A percentile compares a stretch with the other conserved stretches of the same genome.
Evolutionary conservation across 2,797 vertebrate species (phyloP).

Genomic region (Lagorchestes hirsutus): DNA sequence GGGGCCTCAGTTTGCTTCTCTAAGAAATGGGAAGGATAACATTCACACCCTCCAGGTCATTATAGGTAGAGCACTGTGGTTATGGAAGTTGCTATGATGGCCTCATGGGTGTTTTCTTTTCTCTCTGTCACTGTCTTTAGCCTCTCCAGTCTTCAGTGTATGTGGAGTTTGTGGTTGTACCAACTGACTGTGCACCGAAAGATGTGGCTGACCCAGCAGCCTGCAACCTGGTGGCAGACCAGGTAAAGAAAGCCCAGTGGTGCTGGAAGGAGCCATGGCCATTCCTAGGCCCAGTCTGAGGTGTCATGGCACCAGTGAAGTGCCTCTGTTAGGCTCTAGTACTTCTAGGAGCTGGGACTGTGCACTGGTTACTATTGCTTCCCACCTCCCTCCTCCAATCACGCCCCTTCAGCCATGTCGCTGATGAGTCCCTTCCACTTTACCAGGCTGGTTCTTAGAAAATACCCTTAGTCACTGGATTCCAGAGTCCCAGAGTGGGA

Average conservation of each 20-base stretch:
- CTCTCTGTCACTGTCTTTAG: conserved; percentile 65
- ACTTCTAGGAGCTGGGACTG: background rate
- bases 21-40: background rate
- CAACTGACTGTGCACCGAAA: conserved; percentile 82
- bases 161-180: conserved; percentile 84
- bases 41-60: background rate
- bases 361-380: background rate
- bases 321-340: background rate
- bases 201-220: conserved; percentile 63
- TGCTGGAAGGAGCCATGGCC: background rate
- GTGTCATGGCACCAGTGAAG: too few species aligned
- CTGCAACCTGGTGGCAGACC: conserved; percentile 61
- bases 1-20: background rate
- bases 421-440: background rate
- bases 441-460: background rate
- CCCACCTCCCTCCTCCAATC: background rate
- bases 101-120: conserved; percentile 33
- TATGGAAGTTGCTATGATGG: background rate
- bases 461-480: background rate
- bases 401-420: background rate
- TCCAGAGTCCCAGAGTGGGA: background rate
- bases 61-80: background rate
- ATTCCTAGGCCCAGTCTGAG: background rate
- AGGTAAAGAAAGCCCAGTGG: conserved; percentile 52
- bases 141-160: conserved; percentile 23